These are phyloP conservation scores for Drosophila hamatofila DNA, from an alignment of 2,888 invertebrate species.

Conservation along the genomic window DNA sequence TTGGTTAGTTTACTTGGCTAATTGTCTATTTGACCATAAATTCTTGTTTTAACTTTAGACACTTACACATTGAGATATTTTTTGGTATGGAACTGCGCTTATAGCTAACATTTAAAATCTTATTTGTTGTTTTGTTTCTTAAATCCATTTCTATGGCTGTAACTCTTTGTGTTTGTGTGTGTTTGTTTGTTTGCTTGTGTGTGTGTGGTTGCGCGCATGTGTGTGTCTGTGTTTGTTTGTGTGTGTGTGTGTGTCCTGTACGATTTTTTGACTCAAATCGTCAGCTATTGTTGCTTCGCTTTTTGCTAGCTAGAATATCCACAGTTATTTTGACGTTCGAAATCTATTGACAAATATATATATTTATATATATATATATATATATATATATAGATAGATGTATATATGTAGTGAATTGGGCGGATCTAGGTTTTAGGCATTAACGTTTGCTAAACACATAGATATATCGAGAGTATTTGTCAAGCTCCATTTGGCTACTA, in stretches of 20 bases:
- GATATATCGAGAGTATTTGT: not conserved
- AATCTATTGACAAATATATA: not conserved
- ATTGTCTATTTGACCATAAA: slow-evolving; percentile 50
- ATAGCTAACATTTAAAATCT: slow-evolving; percentile 57
- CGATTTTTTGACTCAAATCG: not conserved
- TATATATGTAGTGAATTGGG: slow-evolving; percentile 4
- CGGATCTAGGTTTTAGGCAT: not conserved
- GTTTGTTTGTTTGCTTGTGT: not conserved
- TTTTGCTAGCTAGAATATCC: slow-evolving; percentile 23
- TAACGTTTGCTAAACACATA: not conserved
- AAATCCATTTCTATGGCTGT: not conserved
- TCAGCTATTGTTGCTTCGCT: too few species aligned
- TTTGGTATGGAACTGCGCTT: slow-evolving; percentile 35
- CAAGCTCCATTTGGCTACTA: slow-evolving; percentile 1
- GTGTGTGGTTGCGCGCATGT: not conserved
- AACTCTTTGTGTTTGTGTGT: not conserved
- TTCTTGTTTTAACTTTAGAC: slow-evolving; percentile 49
- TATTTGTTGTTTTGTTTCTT: not conserved
- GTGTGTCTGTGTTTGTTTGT: not conserved
- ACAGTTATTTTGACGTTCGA: slow-evolving; percentile 35
- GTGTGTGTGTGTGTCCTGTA: not conserved
- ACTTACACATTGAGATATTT: slow-evolving; percentile 34
- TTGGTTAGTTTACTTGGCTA: slow-evolving; percentile 33
- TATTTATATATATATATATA: not conserved
- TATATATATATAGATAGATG: not conserved